These are phyloP conservation scores for Nomada ruficornis DNA, from an alignment of 2,888 invertebrate species.

Conservation along the genomic window DNA sequence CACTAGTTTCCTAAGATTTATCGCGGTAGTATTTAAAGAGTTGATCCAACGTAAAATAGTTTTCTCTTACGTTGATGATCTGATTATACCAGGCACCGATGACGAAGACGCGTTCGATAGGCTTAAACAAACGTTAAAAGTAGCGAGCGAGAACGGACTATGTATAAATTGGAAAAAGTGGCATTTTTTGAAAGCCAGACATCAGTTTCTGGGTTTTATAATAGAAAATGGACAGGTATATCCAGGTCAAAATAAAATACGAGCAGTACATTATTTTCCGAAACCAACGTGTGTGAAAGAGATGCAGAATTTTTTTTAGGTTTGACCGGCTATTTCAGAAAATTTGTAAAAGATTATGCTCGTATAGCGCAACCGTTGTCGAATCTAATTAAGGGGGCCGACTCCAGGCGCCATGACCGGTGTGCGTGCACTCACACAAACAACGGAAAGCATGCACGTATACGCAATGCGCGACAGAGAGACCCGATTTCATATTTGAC, in stretches of 20 bases:
- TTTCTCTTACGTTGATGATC: conserved; percentile 16
- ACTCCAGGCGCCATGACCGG: too few species aligned
- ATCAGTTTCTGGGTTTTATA: conserved; percentile 1
- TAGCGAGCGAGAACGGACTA: background rate
- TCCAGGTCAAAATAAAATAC: background rate
- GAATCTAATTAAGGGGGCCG: too few species aligned
- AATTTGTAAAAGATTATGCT: conserved; percentile 4
- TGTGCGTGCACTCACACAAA: too few species aligned
- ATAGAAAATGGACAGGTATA: background rate
- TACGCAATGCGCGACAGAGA: too few species aligned
- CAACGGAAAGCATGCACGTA: too few species aligned
- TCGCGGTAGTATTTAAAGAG: background rate
- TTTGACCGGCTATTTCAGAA: conserved; percentile 8
- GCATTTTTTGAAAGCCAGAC: background rate
- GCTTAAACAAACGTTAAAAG: background rate
- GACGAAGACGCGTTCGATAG: background rate
- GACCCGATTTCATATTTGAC: too few species aligned
- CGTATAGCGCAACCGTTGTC: background rate
- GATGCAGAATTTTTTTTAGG: background rate
- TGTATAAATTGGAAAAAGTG: conserved; percentile 12
- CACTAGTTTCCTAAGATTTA: too few species aligned
- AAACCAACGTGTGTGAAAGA: background rate
- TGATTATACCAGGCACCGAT: background rate
- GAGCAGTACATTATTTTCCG: background rate
- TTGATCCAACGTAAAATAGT: background rate